These are phyloP conservation scores for Otis tarda DNA, from an alignment of 2,113 vertebrate genomes.

Conservation along the genomic window DNA sequence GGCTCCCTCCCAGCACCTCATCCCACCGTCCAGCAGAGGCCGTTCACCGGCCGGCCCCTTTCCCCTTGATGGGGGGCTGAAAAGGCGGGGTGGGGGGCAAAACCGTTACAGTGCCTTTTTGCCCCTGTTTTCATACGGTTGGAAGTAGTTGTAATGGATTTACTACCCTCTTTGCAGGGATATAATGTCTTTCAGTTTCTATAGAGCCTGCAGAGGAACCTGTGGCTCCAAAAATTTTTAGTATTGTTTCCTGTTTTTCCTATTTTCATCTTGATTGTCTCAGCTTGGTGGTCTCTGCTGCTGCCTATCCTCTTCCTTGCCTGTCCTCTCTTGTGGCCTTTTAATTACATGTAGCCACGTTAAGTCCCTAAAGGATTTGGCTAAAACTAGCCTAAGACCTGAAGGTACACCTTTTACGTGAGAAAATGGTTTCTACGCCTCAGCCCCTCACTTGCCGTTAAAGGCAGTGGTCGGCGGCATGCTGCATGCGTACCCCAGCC, in stretches of 20 bases:
- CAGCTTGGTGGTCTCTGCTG: neutral
- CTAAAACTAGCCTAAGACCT: neutral
- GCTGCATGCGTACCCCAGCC: fast-evolving
- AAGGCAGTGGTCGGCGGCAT: neutral
- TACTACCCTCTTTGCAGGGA: neutral
- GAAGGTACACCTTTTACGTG: neutral
- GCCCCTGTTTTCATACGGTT: neutral
- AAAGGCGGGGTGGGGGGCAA: neutral
- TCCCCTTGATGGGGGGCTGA: neutral
- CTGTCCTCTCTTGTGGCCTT: neutral
- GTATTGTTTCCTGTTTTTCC: neutral
- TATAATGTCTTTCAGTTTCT: neutral
- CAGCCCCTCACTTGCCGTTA: neutral
- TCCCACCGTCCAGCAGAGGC: neutral
- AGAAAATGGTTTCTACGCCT: neutral
- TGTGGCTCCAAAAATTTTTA: neutral
- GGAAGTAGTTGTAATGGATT: neutral
- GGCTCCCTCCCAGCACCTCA: neutral
- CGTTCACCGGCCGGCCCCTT: fast-evolving
- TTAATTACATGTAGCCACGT: neutral
- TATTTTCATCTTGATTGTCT: neutral
- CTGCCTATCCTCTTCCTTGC: neutral
- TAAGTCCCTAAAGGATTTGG: neutral
- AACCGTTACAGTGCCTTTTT: neutral
- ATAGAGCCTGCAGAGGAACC: neutral